Percentiles rank a stretch among this genome's conserved stretches.
Conservation (phyloP, 2,113 vertebrate genomes). For the Colinus virginianus region DNA sequence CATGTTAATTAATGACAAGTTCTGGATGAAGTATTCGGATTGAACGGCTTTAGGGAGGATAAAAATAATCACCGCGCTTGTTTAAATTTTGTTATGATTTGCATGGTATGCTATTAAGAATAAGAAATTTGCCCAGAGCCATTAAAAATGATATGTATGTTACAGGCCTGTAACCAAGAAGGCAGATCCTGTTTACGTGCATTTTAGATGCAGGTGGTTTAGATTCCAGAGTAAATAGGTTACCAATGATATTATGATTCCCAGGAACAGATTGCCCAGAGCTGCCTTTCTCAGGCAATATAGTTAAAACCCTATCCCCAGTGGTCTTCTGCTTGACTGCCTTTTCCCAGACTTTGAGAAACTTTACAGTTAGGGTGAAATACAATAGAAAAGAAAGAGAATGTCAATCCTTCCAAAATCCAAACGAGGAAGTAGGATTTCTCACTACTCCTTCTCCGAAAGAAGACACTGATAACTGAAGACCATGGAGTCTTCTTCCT, state of each 20-base stretch:
- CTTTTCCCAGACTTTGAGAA: constrained; percentile 49
- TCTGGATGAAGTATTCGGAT: neutral
- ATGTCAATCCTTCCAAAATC: neutral
- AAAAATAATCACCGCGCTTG: neutral
- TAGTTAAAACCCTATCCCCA: neutral
- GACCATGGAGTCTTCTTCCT: neutral
- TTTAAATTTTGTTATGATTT: neutral
- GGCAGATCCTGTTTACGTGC: neutral
- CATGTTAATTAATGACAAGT: neutral
- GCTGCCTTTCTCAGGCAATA: neutral
- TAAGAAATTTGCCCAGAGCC: neutral
- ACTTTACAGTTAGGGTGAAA: constrained; percentile 23
- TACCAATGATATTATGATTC: constrained; percentile 38
- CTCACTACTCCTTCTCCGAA: neutral
- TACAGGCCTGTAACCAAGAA: neutral
- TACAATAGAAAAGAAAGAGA: neutral
- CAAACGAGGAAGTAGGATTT: neutral
- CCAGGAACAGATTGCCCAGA: neutral
- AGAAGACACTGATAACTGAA: neutral
- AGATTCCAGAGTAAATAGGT: constrained; percentile 49
- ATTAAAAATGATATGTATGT: neutral
- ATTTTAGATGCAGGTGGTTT: neutral
- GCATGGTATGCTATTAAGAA: neutral
- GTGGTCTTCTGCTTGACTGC: constrained; percentile 56
- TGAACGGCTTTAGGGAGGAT: neutral